These are phyloP conservation scores for Drosophila sproati DNA, from an alignment of 1,140 invertebrate species.

Conservation along the genomic window DNA sequence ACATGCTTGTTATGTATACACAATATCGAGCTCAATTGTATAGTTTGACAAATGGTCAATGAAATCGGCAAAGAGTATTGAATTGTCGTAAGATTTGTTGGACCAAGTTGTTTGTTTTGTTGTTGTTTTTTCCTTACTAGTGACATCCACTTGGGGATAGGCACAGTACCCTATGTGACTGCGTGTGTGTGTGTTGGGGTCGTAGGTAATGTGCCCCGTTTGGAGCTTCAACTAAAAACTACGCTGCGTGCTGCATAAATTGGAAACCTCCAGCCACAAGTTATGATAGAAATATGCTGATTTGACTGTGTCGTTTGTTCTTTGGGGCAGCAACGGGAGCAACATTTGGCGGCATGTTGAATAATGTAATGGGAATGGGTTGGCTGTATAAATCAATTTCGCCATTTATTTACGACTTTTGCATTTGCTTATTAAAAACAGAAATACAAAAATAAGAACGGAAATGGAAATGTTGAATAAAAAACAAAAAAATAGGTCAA, in stretches of 20 bases:
- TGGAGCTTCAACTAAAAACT: slow-evolving; percentile 23
- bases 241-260: slow-evolving; percentile 45
- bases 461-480: not conserved
- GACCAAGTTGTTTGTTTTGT: too few species aligned
- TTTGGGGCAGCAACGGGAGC: too few species aligned
- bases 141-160: not conserved
- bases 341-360: not conserved
- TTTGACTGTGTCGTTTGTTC: slow-evolving; percentile 7
- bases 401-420: slow-evolving; percentile 63
- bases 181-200: not conserved
- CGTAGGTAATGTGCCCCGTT: slow-evolving; percentile 9
- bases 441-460: not conserved
- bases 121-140: not conserved
- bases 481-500: not conserved
- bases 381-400: slow-evolving; percentile 70
- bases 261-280: slow-evolving; percentile 27
- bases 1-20: too few species aligned
- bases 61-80: too few species aligned
- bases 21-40: too few species aligned
- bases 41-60: too few species aligned
- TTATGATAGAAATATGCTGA: slow-evolving; percentile 25
- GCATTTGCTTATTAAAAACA: slow-evolving; percentile 70
- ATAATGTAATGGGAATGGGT: not conserved
- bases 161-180: too few species aligned
- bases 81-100: too few species aligned